Conservation (phyloP, 2,113 vertebrate species). For the Periophthalmodon schlosseri region DNA sequence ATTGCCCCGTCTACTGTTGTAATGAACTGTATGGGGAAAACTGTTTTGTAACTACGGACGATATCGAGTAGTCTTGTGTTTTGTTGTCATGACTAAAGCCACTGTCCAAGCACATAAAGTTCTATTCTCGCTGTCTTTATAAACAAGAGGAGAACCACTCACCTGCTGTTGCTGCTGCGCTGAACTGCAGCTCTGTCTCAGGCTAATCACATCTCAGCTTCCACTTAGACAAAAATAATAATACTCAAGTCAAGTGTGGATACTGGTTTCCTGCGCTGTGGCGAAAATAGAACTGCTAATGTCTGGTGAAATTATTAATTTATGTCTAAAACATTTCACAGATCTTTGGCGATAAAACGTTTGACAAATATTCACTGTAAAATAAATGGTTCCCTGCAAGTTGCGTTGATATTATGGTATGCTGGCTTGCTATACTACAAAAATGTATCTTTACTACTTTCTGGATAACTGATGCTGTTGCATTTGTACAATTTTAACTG, state of each 20-base stretch:
- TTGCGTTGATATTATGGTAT: too few species aligned
- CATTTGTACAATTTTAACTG: too few species aligned
- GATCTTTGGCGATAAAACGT: too few species aligned
- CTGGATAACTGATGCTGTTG: too few species aligned
- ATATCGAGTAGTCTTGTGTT: conserved; percentile 15
- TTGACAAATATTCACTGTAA: too few species aligned
- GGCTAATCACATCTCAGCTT: conserved; percentile 57
- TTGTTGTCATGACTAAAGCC: conserved; percentile 21
- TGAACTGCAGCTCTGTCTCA: conserved; percentile 57
- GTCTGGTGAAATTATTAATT: not conserved
- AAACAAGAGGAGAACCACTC: conserved; percentile 26
- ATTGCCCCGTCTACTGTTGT: conserved; percentile 34
- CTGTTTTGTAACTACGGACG: conserved; percentile 31
- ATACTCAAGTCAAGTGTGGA: not conserved
- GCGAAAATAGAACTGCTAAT: not conserved
- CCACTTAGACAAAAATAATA: conserved; percentile 33
- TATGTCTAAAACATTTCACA: too few species aligned
- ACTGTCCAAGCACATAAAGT: conserved; percentile 44
- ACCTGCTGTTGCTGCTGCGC: conserved; percentile 39
- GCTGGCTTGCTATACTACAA: too few species aligned
- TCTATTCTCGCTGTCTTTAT: conserved; percentile 43
- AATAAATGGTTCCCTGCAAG: too few species aligned
- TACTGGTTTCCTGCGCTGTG: not conserved
- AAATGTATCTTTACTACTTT: too few species aligned
- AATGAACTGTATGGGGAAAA: conserved; percentile 1